Base-by-base conservation (phyloP, 2,113 vertebrate species). In the Dendrocopos noguchii region DNA sequence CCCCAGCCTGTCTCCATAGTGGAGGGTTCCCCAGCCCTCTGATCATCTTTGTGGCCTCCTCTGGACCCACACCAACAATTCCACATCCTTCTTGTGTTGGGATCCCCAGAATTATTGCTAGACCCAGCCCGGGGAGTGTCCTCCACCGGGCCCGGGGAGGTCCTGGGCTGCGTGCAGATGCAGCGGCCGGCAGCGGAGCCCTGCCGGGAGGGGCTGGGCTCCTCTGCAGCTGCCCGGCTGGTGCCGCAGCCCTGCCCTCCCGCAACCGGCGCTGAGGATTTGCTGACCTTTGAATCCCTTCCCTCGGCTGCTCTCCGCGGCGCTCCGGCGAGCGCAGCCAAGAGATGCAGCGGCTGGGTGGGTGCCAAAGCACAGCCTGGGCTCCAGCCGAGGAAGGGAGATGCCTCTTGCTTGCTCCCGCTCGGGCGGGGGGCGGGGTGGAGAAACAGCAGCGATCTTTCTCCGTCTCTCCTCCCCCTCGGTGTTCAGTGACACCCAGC, bases 221-320 rank as follows among this genome's bases (percentile, higher is more conserved):
- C n/a, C n/a, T 76, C 88, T 57, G 75, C 3, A 2, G 82, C 22
- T 52, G 31, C 18, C 47, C 68, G 2, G 0, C 61, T 1, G 3
- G 34, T 93, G 80, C 80, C 0, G 4, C 92, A 96, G 86, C 34
- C 50, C 39, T 1, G 0, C 57, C 44, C 70, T 68, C 47, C 80
- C 20, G 61, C 87, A 78, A 56, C 88, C 47, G 81, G 73, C 68
- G 22, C 39, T 82, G 13, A 31, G 84, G 80, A 72, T 93, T 81
- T 84, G 89, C 87, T 93, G 95, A 87, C 95, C 93, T 91, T 75
- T 92, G 91, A 47, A 88, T 88, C 91, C 80, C 66, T 81, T 28
- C 12, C 64, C 71, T 44, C 3, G 4, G 64, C 65, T 56, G 68
- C 66, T 92, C 80, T 88, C 93, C 0, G 10, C 2, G 8, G 60